These are phyloP conservation scores for Hydrotaea diabolus DNA, from an alignment of 2,888 invertebrate species.

Conservation along the genomic window DNA sequence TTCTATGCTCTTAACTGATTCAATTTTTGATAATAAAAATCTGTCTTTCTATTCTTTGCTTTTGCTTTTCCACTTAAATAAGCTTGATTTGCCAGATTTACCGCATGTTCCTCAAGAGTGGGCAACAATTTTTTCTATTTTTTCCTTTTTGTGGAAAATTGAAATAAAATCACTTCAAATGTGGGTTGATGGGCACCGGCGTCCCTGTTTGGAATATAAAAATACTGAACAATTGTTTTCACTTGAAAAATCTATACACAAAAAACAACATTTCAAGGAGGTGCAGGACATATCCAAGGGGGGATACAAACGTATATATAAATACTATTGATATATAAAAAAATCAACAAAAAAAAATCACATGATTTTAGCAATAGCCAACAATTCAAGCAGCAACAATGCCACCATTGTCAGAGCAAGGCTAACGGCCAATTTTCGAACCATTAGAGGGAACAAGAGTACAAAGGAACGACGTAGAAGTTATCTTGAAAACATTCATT, in stretches of 20 bases:
- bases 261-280: background rate
- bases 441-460: constrained; percentile 68
- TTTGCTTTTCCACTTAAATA: constrained; percentile 47
- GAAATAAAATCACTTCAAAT: constrained; percentile 50
- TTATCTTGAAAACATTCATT: constrained; percentile 42
- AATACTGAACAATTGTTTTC: constrained; percentile 45
- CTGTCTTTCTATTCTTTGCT: background rate
- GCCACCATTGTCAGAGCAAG: constrained; percentile 59
- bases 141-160: constrained; percentile 41
- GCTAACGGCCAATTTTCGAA: constrained; percentile 71
- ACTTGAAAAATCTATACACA: background rate
- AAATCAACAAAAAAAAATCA: no score
- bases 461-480: background rate
- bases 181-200: constrained; percentile 24
- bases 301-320: background rate
- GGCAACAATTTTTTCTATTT: background rate
- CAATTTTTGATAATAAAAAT: constrained; percentile 66
- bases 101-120: constrained; percentile 4
- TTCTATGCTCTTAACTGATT: constrained; percentile 60
- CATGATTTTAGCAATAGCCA: constrained; percentile 9
- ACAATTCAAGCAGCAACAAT: constrained; percentile 17
- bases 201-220: constrained; percentile 53
- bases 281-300: background rate
- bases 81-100: constrained; percentile 42
- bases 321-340: background rate